Evolutionary conservation across 2,113 vertebrate species (phyloP).

Genomic region (Lathamus discolor): DNA sequence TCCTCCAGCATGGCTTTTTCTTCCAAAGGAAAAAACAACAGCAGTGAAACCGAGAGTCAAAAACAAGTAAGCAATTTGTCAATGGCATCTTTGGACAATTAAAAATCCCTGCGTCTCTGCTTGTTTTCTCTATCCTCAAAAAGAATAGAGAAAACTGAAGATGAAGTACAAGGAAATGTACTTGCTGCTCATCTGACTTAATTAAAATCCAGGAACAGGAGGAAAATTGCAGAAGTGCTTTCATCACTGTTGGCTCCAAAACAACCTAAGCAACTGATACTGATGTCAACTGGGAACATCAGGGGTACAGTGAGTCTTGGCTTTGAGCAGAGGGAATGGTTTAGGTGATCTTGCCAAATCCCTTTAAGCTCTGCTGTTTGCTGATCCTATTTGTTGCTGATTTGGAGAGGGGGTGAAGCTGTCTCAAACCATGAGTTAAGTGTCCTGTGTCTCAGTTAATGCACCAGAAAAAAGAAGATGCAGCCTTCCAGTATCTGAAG

Average conservation of each 20-base stretch:
- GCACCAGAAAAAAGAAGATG: not conserved
- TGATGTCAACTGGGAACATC: not conserved
- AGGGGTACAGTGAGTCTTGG: not conserved
- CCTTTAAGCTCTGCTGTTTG: not conserved
- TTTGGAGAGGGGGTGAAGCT: not conserved
- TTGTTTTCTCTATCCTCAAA: not conserved
- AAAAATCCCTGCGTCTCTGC: not conserved
- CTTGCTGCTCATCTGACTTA: not conserved
- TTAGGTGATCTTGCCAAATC: not conserved
- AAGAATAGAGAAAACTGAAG: not conserved
- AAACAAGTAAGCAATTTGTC: constrained; percentile 46
- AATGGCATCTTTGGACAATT: constrained; percentile 34
- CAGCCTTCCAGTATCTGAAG: not conserved
- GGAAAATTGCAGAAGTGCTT: not conserved
- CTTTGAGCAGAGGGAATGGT: not conserved
- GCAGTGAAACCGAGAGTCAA: constrained; percentile 25
- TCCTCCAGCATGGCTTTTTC: constrained; percentile 25
- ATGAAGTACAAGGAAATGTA: not conserved
- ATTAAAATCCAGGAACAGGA: not conserved
- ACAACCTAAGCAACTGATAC: not conserved
- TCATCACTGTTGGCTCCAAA: not conserved
- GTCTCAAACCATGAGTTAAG: not conserved
- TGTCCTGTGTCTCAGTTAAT: not conserved
- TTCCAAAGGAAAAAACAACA: not conserved
- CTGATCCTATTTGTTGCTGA: not conserved